Conservation (phyloP, 2,888 invertebrate species). For the Pandemis heparana region DNA sequence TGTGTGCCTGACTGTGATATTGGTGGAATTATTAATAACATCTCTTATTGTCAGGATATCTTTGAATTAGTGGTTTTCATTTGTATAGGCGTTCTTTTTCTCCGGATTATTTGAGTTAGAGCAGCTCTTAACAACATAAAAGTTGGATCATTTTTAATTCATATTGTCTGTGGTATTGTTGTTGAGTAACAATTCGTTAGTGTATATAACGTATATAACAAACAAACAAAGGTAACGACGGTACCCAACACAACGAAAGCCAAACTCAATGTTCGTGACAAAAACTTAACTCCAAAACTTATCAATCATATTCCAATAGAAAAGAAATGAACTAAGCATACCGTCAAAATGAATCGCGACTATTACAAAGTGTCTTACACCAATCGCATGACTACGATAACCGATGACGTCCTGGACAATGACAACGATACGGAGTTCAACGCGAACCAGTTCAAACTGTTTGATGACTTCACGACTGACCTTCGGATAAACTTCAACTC, state of each 20-base stretch:
- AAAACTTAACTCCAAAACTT: constrained; percentile 5
- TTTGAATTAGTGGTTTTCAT: no score
- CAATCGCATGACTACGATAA: constrained; percentile 57
- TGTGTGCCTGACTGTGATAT: no score
- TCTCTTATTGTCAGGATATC: no score
- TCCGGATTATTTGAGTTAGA: no score
- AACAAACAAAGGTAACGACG: constrained; percentile 36
- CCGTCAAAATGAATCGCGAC: constrained; percentile 73
- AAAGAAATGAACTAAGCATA: constrained; percentile 42
- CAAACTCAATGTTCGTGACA: constrained; percentile 20
- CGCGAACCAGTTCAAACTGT: constrained; percentile 81
- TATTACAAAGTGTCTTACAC: constrained; percentile 76
- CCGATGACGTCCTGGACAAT: constrained; percentile 74
- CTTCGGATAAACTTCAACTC: constrained; percentile 74
- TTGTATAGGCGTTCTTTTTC: no score
- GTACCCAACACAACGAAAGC: constrained; percentile 25
- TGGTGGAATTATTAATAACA: no score
- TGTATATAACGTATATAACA: no score
- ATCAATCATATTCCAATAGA: constrained; percentile 10
- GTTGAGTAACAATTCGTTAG: no score
- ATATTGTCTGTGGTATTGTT: no score
- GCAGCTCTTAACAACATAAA: no score
- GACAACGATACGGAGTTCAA: constrained; percentile 82
- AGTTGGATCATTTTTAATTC: no score
- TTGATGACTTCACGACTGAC: constrained; percentile 80